These are phyloP conservation scores for Nemopilema nomurai DNA, from an alignment of 30 jellyfish, hydroid and myxozoan species.

Conservation along the genomic window DNA sequence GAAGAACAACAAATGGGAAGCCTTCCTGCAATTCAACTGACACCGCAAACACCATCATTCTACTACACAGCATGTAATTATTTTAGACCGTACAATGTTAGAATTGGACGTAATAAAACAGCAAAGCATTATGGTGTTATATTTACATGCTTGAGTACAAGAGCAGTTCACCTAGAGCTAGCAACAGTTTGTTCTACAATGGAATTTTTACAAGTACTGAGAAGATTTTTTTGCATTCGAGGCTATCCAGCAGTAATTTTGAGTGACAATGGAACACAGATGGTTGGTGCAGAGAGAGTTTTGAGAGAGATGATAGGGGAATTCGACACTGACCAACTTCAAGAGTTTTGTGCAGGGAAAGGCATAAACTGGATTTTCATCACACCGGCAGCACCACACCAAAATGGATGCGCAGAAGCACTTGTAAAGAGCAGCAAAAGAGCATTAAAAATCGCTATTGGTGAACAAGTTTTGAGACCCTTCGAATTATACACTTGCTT, in stretches of 20 bases:
- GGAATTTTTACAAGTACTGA: slow-evolving; percentile 58
- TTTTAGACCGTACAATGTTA: slow-evolving; percentile 63
- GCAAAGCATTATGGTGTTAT: slow-evolving; percentile 64
- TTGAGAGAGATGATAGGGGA: slow-evolving; percentile 59
- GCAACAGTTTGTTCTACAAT: slow-evolving; percentile 63
- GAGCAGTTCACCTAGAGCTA: slow-evolving; percentile 70
- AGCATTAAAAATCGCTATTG: slow-evolving; percentile 47
- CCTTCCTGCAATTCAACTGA: slow-evolving; percentile 41
- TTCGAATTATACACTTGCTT: slow-evolving; percentile 63
- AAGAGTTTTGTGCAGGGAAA: slow-evolving; percentile 50
- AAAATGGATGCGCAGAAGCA: slow-evolving; percentile 76
- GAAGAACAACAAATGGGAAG: slow-evolving; percentile 67
- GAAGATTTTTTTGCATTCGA: slow-evolving; percentile 68
- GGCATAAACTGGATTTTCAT: slow-evolving; percentile 69
- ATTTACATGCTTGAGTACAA: slow-evolving; percentile 63
- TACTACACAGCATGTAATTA: slow-evolving; percentile 58
- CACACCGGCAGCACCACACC: slow-evolving; percentile 80
- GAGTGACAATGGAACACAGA: slow-evolving; percentile 72
- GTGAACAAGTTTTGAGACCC: slow-evolving; percentile 62
- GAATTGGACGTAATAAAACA: slow-evolving; percentile 55
- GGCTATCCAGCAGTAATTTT: slow-evolving; percentile 66
- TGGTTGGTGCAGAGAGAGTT: slow-evolving; percentile 65
- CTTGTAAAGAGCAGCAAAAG: slow-evolving; percentile 60
- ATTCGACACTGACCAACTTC: slow-evolving; percentile 37
- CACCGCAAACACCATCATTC: slow-evolving; percentile 74